Base-by-base conservation (phyloP, 2,113 vertebrate genomes). In the Chinchilla lanigera region DNA sequence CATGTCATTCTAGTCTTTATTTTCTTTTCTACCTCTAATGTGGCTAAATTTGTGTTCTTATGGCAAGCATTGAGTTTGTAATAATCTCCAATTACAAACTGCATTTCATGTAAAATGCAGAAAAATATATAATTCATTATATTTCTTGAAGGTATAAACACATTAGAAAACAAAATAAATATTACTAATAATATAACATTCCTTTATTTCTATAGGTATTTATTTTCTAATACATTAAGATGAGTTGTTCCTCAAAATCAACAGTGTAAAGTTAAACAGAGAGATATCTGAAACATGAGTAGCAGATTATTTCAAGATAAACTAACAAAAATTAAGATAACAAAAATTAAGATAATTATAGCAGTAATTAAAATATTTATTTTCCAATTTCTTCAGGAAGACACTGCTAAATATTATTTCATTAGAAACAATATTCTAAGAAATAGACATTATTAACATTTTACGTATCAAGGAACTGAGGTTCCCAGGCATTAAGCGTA, bases 361-460 rank as follows among this genome's bases (percentile, higher is more conserved):
- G 35, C 41, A 94, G 38, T 77, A 28, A 88, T 82, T 47, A 96
- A 69, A 47, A 12, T 92, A 85, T 85, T 67, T 81, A 93, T 38
- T 89, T 47, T 87, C 16, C 2, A 78, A 7, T 41, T 14, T 52
- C 69, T 65, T 28, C 73, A 19, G 28, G 28, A 84, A 89, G n/a
- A 83, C 11, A 85, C 20, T 33, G 1, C 44, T 94, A 71, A 63
- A 35, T 78, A 56, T 9, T 86, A 16, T 84, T 85, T 96, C 7
- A 73, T 86, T 93, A 77, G 44, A 78, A 52, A 24, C 63, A 87
- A 65, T 80, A 90, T 61, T 82, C 22, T 26, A 94, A 35, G 35
- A 91, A 77, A 4, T 54, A 52, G n/a, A 24, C 89, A 50, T 69
- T 84, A 41, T 33, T 14, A 84, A 28, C 47, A 82, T 94, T 86